These are phyloP conservation scores for Phoxinus dragarum DNA, from an alignment of 2,797 vertebrate genomes.

Conservation along the genomic window DNA sequence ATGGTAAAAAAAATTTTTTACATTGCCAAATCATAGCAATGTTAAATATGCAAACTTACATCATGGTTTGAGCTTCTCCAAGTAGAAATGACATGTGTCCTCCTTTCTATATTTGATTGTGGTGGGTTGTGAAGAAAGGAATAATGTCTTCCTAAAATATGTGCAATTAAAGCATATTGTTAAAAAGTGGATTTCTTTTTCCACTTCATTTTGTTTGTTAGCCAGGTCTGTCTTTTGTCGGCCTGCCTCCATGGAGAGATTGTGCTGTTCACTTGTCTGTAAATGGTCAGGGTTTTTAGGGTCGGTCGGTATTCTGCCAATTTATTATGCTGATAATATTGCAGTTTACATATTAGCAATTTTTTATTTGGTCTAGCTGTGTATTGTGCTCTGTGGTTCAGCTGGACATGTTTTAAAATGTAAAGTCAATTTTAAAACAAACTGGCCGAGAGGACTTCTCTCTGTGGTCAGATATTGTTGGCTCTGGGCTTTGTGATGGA, in stretches of 20 bases:
- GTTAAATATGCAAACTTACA: background rate
- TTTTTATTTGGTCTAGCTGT: background rate
- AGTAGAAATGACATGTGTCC: background rate
- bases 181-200: background rate
- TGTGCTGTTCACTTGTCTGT: too few species aligned
- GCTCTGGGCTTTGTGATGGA: background rate
- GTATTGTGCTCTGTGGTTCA: background rate
- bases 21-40: background rate
- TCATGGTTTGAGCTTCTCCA: background rate
- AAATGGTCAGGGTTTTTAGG: too few species aligned
- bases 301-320: too few species aligned
- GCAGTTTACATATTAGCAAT: background rate
- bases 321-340: background rate
- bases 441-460: background rate
- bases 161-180: background rate
- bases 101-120: background rate
- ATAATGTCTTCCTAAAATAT: background rate
- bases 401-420: background rate
- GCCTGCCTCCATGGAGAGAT: background rate
- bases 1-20: background rate
- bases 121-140: background rate
- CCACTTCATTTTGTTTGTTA: background rate
- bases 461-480: background rate
- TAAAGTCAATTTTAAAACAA: background rate
- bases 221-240: background rate